phyloP scores from a whole-genome alignment of 2,888 invertebrate species.

The Mythimna albipuncta region DNA sequence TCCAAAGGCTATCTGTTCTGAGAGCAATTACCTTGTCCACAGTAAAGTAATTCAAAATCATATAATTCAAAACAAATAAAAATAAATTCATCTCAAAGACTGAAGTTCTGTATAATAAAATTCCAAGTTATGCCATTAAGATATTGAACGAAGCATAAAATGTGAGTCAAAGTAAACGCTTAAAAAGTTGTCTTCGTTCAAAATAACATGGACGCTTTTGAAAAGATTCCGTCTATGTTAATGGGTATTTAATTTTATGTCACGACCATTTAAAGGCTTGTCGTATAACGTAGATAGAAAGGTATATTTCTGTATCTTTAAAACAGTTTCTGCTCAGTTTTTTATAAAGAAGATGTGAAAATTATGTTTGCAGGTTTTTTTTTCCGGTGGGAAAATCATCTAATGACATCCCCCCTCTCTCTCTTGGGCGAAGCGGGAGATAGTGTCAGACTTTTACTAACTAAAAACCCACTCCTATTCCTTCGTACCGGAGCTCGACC shows the following conservation, averaged over 20 bases:
- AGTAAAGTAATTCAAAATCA: background rate
- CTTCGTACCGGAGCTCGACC: too few species aligned
- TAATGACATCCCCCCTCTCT: too few species aligned
- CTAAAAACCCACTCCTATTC: too few species aligned
- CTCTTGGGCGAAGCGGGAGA: too few species aligned
- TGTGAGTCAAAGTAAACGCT: slow-evolving; percentile 37
- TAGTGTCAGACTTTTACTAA: too few species aligned
- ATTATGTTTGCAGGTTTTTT: too few species aligned
- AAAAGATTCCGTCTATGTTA: slow-evolving; percentile 27
- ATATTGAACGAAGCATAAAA: slow-evolving; percentile 44
- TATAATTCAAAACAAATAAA: background rate
- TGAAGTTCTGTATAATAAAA: slow-evolving; percentile 12
- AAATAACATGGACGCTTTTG: slow-evolving; percentile 12
- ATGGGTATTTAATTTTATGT: slow-evolving; percentile 12
- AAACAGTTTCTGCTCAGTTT: background rate
- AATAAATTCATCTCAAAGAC: background rate
- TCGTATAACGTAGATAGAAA: background rate
- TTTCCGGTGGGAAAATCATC: too few species aligned
- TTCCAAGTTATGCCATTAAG: slow-evolving; percentile 37
- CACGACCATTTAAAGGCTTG: background rate
- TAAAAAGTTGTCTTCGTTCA: slow-evolving; percentile 36
- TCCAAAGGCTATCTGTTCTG: too few species aligned
- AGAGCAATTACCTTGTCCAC: too few species aligned
- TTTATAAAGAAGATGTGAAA: background rate
- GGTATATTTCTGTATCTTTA: background rate